Conservation (phyloP, 2,888 invertebrate genomes). For the Scaptomyza tumidula region DNA sequence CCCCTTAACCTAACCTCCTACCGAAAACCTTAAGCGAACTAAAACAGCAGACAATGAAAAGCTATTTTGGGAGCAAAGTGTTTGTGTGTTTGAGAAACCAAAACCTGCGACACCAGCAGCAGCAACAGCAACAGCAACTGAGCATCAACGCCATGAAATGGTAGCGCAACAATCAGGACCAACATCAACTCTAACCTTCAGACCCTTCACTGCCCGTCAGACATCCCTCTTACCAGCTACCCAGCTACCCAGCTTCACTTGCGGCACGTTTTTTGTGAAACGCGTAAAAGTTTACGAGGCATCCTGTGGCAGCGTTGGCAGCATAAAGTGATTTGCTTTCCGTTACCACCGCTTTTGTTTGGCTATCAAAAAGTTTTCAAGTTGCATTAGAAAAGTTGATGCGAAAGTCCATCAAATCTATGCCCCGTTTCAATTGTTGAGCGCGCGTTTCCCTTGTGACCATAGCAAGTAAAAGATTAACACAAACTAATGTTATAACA, state of each 20-base stretch:
- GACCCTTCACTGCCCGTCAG: conserved; percentile 1
- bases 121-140: conserved; percentile 34
- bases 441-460: conserved; percentile 52
- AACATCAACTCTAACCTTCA: conserved; percentile 11
- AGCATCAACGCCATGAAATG: conserved; percentile 40
- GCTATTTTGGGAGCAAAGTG: conserved; percentile 66
- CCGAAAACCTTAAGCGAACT: conserved; percentile 18
- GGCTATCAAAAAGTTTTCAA: conserved; percentile 74
- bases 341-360: conserved; percentile 50
- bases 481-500: conserved; percentile 69
- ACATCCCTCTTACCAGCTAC: not conserved
- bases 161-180: conserved; percentile 55
- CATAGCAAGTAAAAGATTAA: conserved; percentile 64
- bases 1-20: not conserved
- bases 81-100: conserved; percentile 66
- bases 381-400: conserved; percentile 69
- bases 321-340: conserved; percentile 73
- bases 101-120: conserved; percentile 54
- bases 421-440: conserved; percentile 58
- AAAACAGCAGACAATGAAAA: conserved; percentile 67
- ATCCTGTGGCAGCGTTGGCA: conserved; percentile 59
- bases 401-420: conserved; percentile 61
- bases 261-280: conserved; percentile 27
- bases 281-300: conserved; percentile 77
- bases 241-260: not conserved